Evolutionary conservation across 2,113 vertebrate genomes (phyloP).

Genomic region (Gambusia affinis): DNA sequence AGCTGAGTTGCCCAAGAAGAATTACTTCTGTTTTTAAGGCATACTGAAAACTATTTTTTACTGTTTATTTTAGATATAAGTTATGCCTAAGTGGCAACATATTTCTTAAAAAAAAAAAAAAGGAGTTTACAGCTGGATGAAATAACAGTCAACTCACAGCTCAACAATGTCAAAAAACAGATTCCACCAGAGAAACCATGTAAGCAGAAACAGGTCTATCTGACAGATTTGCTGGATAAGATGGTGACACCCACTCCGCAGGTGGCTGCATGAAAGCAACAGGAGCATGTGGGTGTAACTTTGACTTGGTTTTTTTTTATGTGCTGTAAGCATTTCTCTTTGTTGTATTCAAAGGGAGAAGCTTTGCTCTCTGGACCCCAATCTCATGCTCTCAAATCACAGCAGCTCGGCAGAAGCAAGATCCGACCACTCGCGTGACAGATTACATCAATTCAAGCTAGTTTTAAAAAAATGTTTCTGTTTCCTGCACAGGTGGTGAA

Average conservation of each 20-base stretch:
- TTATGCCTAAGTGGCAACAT: not conserved
- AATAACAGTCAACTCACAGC: slow-evolving; percentile 10
- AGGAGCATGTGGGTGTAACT: slow-evolving; percentile 72
- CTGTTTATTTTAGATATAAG: not conserved
- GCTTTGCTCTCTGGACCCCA: slow-evolving; percentile 24
- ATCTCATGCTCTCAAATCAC: slow-evolving; percentile 1
- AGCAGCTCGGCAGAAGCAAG: slow-evolving; percentile 7
- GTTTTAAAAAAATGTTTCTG: not conserved
- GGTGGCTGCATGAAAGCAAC: slow-evolving; percentile 71
- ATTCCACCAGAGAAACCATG: slow-evolving; percentile 49
- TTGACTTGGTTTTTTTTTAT: slow-evolving; percentile 51
- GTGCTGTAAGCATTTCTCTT: slow-evolving; percentile 25
- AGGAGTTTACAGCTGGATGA: slow-evolving; percentile 13
- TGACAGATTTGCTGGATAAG: slow-evolving; percentile 69
- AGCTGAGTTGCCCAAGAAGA: not conserved
- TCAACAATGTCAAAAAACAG: slow-evolving; percentile 43
- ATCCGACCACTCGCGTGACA: not conserved
- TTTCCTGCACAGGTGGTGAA: not conserved
- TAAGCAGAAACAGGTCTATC: slow-evolving; percentile 51
- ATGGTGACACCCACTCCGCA: slow-evolving; percentile 74
- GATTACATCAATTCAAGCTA: not conserved
- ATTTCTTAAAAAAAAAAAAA: not conserved
- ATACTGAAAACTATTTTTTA: not conserved
- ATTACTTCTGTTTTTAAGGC: not conserved
- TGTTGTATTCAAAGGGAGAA: slow-evolving; percentile 18